Evolutionary conservation across 2,888 invertebrate species (phyloP), one percentile per base, ranked within the genome.

Genomic region (Girardia tigrina): DNA sequence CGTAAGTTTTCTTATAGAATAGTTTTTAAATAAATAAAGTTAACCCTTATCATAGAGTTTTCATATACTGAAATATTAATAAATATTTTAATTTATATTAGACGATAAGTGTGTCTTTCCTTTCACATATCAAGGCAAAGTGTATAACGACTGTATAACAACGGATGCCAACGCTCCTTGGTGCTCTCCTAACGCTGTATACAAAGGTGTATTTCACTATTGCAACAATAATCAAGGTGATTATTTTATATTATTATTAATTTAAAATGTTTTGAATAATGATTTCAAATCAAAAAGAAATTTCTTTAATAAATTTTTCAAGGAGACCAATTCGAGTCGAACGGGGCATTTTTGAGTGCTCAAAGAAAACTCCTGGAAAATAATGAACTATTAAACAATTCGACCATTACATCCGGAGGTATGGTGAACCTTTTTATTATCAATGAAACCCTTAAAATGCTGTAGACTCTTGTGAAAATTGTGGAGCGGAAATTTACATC

Each of bases 171-270:
- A n/a, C 4, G 56, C 56, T 20, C 56, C 56, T 20, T 56, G 56
- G 56, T 56, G 56, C n/a, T 56, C 56, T 20, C 6, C 8, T 20
- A 23, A 56, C 23, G 56, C 56, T 20, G n/a, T 12, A 8, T 56
- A 56, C n/a, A 56, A 56, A 56, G 56, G 56, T 20, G n/a, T 56
- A 56, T 56, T 56, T 56, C 56, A 56, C n/a, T 56, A 56, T 56
- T 56, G 56, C 23, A 56, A 56, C n/a, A 16, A 56, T 23, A 56
- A 56, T 16, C 8, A 8, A 4, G 56, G 56, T 56, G 4, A n/a
- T n/a, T n/a, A n/a, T n/a, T n/a, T n/a, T n/a, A n/a, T n/a, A n/a
- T n/a, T n/a, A n/a, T n/a, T n/a, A n/a, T n/a, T n/a, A n/a, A n/a
- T n/a, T n/a, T n/a, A n/a, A n/a, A n/a, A n/a, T n/a, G n/a, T n/a